Evolutionary conservation across 2,888 invertebrate species (phyloP), one percentile per base, ranked within the genome.

Genomic region (Volucella inanis): DNA sequence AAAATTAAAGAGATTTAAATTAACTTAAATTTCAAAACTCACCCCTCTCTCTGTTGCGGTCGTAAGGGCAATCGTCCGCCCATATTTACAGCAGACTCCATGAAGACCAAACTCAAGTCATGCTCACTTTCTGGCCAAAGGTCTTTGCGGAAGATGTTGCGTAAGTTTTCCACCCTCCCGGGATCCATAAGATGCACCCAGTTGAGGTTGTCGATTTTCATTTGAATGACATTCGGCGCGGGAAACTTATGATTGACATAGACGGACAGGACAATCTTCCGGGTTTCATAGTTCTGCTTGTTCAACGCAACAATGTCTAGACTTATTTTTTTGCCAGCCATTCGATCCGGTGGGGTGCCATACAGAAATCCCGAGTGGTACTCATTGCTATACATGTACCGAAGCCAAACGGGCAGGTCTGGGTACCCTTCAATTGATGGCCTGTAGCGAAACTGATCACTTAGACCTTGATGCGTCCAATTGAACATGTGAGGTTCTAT

Each of bases 161-260:
- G 94, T 4, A 98, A 92, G 43, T 94, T 94, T 45, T 95, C 95
- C 92, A 96, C 95, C 76, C 95, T 93, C 87, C 92, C 94, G 14
- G 94, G 94, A 91, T 97, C 95, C 90, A 98, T 95, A 89, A 98
- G 93, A 90, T 98, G 97, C 87, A 97, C 97, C 70, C 97, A 96
- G 90, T 98, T 97, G 31, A 97, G 92, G 91, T 98, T 98, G 90
- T 97, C 96, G 61, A 98, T 96, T 92, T 98, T 98, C 89, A 98
- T 93, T 90, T 97, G 96, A 6, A 97, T 95, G 89, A 97, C 95
- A 90, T 95, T 95, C 54, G 94, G 94, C 0, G 96, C 95, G 85
- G 95, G 94, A 87, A 94, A 94, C 89, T 96, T 96, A 14, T 94
- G 94, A 3, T 93, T 92, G 12, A 97, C 93, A 68, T 94, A 94